Evolutionary conservation across 2,888 invertebrate genomes (phyloP), one percentile per base, ranked within the genome.

Genomic region (Morpho helenor): DNA sequence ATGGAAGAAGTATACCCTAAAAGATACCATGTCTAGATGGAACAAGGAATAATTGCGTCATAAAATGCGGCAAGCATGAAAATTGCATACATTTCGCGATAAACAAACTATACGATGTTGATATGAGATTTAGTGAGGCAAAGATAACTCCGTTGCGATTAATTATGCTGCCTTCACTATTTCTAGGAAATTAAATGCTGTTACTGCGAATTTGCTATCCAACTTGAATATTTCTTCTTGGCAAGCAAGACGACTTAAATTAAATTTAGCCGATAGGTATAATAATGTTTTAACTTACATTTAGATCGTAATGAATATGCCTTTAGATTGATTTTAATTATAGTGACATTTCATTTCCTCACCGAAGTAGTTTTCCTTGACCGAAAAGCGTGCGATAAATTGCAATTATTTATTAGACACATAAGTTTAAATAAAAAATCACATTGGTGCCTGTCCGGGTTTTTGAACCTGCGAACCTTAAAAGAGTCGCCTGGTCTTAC

Each of bases 121-220:
- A 54, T 54, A 54, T n/a, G 42, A 54, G 54, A 44, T 47, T 52
- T 52, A 41, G 54, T 31, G 22, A 54, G 48, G 54, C 54, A 23
- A 31, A 47, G 54, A 54, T 54, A 54, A 54, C 54, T 54, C 47
- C 47, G 54, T 54, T 48, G 54, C 41, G 48, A 54, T 54, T 54
- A 54, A 54, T 54, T 54, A 54, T 54, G 54, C 54, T 48, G 54
- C 47, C 47, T 54, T 54, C 48, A 54, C 54, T 48, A 54, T 54
- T 54, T 54, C 54, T 48, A 54, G 54, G 47, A 54, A 54, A 54
- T 54, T 54, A 54, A 54, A 54, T 48, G 54, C 54, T 54, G 48
- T 54, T 54, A 48, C 54, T 54, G 54, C 48, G 48, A 54, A 48
- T 48, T 54, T 54, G 22, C 47, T 48, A 48, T 54, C 48, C 54